These are phyloP conservation scores for Rousettus madagascariensis DNA, from an alignment of 2,797 vertebrate species.

Conservation along the genomic window DNA sequence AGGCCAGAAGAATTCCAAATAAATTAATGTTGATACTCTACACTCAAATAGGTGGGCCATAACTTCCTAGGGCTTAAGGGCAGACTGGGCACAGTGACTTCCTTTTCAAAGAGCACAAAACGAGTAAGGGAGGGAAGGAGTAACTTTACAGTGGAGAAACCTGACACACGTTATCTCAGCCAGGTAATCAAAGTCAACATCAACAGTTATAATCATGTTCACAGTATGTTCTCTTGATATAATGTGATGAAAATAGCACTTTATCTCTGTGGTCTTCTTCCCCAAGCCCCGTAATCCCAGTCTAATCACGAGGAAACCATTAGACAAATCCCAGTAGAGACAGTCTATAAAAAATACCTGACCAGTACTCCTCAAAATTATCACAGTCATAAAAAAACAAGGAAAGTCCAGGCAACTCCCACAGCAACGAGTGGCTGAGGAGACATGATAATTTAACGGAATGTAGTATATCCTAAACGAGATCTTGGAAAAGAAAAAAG, in stretches of 20 bases:
- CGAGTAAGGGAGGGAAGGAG: not conserved
- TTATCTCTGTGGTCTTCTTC: not conserved
- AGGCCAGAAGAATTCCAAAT: not conserved
- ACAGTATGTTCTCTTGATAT: not conserved
- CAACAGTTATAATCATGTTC: not conserved
- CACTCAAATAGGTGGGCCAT: not conserved
- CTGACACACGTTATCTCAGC: not conserved
- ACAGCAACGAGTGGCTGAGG: not conserved
- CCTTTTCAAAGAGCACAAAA: conserved; percentile 22
- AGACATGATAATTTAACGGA: not conserved
- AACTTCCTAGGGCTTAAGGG: not conserved
- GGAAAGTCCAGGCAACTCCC: not conserved
- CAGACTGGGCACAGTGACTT: not conserved
- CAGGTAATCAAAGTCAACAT: not conserved
- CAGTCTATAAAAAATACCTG: not conserved
- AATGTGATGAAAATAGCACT: not conserved
- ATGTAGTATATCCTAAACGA: not conserved
- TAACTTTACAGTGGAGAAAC: not conserved
- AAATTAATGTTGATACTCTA: not conserved
- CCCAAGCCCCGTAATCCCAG: not conserved
- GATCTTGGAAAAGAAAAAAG: not conserved
- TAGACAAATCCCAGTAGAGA: not conserved
- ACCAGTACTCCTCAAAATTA: not conserved
- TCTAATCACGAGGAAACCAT: not conserved
- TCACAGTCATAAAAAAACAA: not conserved